Conservation (phyloP, 1,140 invertebrate species). For the Stegodyphus mimosarum region DNA sequence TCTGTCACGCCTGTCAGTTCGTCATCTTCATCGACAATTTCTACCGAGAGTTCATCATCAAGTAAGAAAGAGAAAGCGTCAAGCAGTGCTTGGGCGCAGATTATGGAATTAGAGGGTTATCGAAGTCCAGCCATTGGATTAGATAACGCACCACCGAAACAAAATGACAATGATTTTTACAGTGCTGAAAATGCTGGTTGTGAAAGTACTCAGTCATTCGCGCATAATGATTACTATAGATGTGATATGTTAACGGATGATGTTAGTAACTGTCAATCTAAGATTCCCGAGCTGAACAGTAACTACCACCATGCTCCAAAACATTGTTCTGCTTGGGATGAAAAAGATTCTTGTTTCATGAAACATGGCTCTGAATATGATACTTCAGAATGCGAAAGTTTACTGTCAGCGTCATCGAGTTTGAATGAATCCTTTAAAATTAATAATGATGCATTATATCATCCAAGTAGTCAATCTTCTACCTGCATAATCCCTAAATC, state of each 20-base stretch:
- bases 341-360: background rate
- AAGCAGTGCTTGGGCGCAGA: slow-evolving; percentile 54
- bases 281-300: background rate
- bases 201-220: background rate
- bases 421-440: background rate
- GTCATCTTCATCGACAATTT: slow-evolving; percentile 4
- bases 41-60: slow-evolving; percentile 26
- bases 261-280: background rate
- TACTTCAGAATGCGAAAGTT: background rate
- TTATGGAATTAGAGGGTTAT: slow-evolving; percentile 58
- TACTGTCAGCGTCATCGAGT: background rate
- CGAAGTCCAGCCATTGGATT: slow-evolving; percentile 48
- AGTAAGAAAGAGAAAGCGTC: slow-evolving; percentile 31
- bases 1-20: background rate
- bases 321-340: background rate
- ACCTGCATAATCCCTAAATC: background rate
- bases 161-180: no score
- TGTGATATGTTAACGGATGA: background rate
- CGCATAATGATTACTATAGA: no score
- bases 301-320: background rate
- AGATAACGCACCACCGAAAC: slow-evolving; percentile 21
- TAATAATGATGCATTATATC: background rate
- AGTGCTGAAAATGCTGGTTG: background rate
- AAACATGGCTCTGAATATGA: background rate
- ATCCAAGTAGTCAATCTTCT: no score